Percentiles rank a stretch among this genome's conserved stretches.
Evolutionary conservation across 2,888 invertebrate species (phyloP).

Genomic region (Cataglyphis rosenhaueri): DNA sequence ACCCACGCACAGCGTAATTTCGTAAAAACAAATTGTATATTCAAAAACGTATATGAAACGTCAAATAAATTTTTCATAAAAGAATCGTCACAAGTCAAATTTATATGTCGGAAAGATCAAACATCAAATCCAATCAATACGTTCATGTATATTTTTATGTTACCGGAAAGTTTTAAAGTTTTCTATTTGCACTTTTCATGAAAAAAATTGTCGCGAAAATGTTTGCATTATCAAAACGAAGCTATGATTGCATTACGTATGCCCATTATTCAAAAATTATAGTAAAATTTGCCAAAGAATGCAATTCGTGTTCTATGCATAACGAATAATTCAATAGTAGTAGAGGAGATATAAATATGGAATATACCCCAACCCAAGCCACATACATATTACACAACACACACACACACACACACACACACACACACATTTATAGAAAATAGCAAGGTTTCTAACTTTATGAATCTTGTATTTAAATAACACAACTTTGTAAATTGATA

Average conservation of each 20-base stretch:
- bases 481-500: constrained; percentile 31
- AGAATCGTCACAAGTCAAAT: neutral
- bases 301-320: neutral
- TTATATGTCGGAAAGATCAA: neutral
- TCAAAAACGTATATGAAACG: neutral
- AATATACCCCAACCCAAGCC: neutral
- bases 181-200: neutral
- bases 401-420: too few relatives aligned
- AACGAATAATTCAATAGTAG: constrained; percentile 6
- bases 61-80: neutral
- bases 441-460: constrained; percentile 7
- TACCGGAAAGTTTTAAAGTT: neutral
- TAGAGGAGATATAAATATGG: constrained; percentile 23
- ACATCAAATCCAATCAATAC: neutral
- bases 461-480: neutral
- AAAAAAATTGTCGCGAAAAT: neutral
- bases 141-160: neutral
- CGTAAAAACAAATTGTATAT: neutral
- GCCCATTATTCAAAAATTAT: neutral
- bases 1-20: neutral
- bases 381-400: too few relatives aligned
- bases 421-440: neutral
- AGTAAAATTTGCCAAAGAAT: constrained; percentile 20
- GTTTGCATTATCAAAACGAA: neutral
- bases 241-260: neutral